Evolutionary conservation across 2,797 vertebrate species (phyloP), one percentile per base, ranked within the genome.

Genomic region (Benthosema pterotum): DNA sequence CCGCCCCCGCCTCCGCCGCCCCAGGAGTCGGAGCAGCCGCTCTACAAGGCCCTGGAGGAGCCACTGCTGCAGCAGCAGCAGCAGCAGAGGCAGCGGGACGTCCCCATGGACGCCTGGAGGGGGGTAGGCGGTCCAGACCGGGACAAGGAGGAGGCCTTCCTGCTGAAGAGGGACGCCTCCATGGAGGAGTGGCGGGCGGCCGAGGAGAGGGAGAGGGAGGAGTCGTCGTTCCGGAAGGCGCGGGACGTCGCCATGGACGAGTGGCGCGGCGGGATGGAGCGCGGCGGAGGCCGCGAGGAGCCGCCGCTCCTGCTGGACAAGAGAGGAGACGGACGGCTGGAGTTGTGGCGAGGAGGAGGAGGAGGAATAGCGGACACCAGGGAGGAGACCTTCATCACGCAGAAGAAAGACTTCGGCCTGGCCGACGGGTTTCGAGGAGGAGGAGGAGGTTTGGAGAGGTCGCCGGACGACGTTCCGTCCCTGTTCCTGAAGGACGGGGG

Each of bases 41-140:
- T 97, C 69, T 96, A 97, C 88, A 96, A 95, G 79, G 95, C 94
- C 56, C 89, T 97, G 77, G 96, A 97, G 80, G 95, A 96, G 70
- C 90, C 92, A 0, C 83, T 91, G 64, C 75, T 91, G 69, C 80
- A 85, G 78, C 87, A 86, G 28, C 85, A 88, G 74, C 82, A 84
- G 70, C n/a, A n/a, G n/a, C n/a, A 85, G 78, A 87, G 85, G 28
- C 85, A 88, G 74, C 82, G 85, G 70, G 88, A 89, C 15, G 63
- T 67, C 2, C 45, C 74, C 2, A 48, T 71, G 1, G 90, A 89
- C 2, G 54, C 83, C 1, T 88, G 89, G 89, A 64, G 83, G n/a
- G n/a, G n/a, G n/a, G n/a, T n/a, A 60, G 74, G 77, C 0, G 71
- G 69, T 38, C 83, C 74, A 70, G 86, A 85, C 19, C 63, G 82